Percentiles rank a stretch among this genome's conserved stretches.
Evolutionary conservation across 2,113 vertebrate genomes (phyloP).

Genomic region (Clarias batrachus): DNA sequence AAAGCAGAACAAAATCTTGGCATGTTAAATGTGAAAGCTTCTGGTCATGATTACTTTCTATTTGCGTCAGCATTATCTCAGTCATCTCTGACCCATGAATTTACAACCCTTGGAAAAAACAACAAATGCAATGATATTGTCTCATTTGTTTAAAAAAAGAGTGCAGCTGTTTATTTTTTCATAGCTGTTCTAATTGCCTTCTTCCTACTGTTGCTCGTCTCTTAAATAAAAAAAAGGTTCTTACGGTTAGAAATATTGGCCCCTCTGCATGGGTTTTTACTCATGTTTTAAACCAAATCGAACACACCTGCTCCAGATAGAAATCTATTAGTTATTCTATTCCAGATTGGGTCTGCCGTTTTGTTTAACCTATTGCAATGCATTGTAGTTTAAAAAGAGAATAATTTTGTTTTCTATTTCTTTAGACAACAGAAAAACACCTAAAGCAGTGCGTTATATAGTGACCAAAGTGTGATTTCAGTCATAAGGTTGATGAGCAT

Average conservation of each 20-base stretch:
- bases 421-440: neutral
- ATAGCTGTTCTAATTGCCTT: neutral
- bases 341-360: neutral
- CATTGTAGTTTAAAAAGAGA: neutral
- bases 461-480: conserved; percentile 13
- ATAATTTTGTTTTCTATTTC: neutral
- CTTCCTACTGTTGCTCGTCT: neutral
- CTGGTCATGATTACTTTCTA: neutral
- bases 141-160: neutral
- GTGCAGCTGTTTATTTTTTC: neutral
- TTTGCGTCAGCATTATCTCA: neutral
- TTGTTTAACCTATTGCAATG: neutral
- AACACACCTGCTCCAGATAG: neutral
- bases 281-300: neutral
- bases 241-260: neutral
- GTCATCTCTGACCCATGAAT: neutral
- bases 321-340: neutral
- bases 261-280: neutral
- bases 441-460: neutral
- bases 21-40: neutral
- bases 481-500: neutral
- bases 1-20: neutral
- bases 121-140: neutral
- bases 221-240: neutral
- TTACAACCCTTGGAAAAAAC: neutral